These are phyloP conservation scores for Chymomyza caudatula DNA, from an alignment of 2,888 invertebrate genomes.

Conservation along the genomic window DNA sequence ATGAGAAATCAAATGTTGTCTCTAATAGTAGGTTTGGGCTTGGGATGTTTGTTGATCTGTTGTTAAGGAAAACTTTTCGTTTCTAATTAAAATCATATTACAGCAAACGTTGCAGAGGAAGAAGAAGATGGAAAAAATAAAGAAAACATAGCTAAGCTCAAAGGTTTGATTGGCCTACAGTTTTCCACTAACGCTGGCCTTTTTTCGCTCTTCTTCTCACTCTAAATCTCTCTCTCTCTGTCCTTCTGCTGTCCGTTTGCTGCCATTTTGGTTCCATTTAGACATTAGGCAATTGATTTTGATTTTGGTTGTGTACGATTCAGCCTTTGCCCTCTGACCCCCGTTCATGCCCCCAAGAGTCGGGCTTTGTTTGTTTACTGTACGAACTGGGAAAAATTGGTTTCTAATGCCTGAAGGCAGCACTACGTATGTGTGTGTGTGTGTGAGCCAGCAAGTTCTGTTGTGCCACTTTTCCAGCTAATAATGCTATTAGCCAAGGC, in stretches of 20 bases:
- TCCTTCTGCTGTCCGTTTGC: not conserved
- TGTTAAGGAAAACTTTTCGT: conserved; percentile 32
- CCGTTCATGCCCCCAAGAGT: too few species aligned
- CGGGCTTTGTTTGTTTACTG: conserved; percentile 4
- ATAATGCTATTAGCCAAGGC: conserved; percentile 51
- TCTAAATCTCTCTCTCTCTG: not conserved
- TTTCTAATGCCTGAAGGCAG: conserved; percentile 25
- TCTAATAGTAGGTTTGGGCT: conserved; percentile 10
- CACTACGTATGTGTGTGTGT: not conserved
- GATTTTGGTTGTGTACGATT: not conserved
- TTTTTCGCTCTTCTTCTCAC: not conserved
- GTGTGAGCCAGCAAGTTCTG: not conserved
- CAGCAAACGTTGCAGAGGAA: conserved; percentile 15
- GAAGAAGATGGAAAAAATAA: not conserved
- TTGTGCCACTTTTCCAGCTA: conserved; percentile 15
- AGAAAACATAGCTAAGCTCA: conserved; percentile 27
- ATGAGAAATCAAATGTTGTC: conserved; percentile 12
- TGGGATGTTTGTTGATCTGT: conserved; percentile 4
- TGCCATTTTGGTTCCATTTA: not conserved
- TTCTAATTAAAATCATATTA: conserved; percentile 47
- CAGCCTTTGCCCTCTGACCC: not conserved
- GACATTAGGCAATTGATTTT: conserved; percentile 34
- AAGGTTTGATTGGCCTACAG: conserved; percentile 28
- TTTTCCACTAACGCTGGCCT: not conserved
- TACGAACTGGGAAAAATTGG: conserved; percentile 27